phyloP scores from a whole-genome alignment of 1,140 invertebrate species.

The Drosophila nasuta region DNA sequence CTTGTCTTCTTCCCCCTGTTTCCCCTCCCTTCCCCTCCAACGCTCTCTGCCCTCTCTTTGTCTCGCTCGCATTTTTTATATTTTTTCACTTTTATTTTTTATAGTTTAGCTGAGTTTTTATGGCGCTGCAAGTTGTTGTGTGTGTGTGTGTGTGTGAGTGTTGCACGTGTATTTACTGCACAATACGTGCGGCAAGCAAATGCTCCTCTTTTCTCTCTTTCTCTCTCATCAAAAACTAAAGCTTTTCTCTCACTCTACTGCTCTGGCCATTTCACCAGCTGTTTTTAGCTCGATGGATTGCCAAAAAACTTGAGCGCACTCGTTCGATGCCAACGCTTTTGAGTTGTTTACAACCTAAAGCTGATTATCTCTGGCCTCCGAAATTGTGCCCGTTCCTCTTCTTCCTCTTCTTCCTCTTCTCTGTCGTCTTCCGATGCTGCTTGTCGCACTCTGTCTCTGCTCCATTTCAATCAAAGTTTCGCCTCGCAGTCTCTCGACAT shows the following conservation, averaged over 20 bases:
- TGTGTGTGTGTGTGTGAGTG: constrained; percentile 6
- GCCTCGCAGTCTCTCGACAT: neutral
- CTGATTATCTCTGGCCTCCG: constrained; percentile 31
- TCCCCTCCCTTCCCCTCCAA: neutral
- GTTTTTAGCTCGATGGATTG: constrained; percentile 12
- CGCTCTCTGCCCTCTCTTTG: constrained; percentile 9
- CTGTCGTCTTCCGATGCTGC: no score
- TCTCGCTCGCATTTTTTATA: constrained; percentile 13
- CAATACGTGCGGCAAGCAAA: constrained; percentile 1
- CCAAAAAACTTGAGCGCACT: constrained; percentile 33
- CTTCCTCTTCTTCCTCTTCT: neutral
- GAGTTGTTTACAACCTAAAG: constrained; percentile 43
- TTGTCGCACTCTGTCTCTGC: neutral
- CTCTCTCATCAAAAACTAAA: no score
- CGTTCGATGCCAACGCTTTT: constrained; percentile 21
- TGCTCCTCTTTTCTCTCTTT: neutral
- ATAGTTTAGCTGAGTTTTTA: constrained; percentile 70
- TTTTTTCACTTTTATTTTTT: constrained; percentile 46
- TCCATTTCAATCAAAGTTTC: constrained; percentile 1
- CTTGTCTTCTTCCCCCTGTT: neutral
- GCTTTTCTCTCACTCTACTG: no score
- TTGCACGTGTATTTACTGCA: constrained; percentile 19
- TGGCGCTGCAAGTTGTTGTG: constrained; percentile 67
- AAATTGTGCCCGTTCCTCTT: constrained; percentile 14
- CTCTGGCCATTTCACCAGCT: neutral